These are phyloP conservation scores for Drosophila paramelanica DNA, from an alignment of 2,888 invertebrate species.

Conservation along the genomic window DNA sequence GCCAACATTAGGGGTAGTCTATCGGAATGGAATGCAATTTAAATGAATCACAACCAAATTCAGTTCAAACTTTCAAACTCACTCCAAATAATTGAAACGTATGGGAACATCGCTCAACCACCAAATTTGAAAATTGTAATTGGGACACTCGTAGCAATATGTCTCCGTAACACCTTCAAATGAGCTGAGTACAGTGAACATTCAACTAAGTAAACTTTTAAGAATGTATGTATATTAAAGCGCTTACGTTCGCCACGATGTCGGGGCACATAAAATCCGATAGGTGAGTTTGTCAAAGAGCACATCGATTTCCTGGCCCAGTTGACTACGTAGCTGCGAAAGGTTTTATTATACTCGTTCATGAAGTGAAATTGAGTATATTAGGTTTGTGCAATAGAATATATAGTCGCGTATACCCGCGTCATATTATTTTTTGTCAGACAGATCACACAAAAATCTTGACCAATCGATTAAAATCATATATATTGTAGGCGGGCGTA, in stretches of 20 bases:
- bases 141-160: slow-evolving; percentile 61
- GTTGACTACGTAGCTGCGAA: slow-evolving; percentile 43
- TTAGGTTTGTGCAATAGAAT: too few relatives aligned
- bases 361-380: too few relatives aligned
- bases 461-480: too few relatives aligned
- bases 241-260: slow-evolving; percentile 57
- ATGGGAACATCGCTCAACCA: slow-evolving; percentile 76
- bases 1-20: slow-evolving; percentile 69
- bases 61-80: slow-evolving; percentile 15
- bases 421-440: too few relatives aligned
- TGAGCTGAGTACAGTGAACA: slow-evolving; percentile 9
- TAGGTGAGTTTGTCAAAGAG: slow-evolving; percentile 58
- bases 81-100: slow-evolving; percentile 69
- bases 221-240: too few relatives aligned
- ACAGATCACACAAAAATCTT: too few relatives aligned
- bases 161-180: slow-evolving; percentile 52
- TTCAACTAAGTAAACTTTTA: too few relatives aligned
- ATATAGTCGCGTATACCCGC: too few relatives aligned
- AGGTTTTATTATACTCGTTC: not conserved
- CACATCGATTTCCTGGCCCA: slow-evolving; percentile 46
- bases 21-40: not conserved
- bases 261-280: slow-evolving; percentile 46
- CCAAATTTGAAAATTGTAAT: slow-evolving; percentile 79
- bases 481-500: too few relatives aligned
- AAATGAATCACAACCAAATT: not conserved